Percentiles rank a stretch among this genome's conserved stretches.
phyloP scores from a whole-genome alignment of 2,888 invertebrate species.

The Archips crataeganus region DNA sequence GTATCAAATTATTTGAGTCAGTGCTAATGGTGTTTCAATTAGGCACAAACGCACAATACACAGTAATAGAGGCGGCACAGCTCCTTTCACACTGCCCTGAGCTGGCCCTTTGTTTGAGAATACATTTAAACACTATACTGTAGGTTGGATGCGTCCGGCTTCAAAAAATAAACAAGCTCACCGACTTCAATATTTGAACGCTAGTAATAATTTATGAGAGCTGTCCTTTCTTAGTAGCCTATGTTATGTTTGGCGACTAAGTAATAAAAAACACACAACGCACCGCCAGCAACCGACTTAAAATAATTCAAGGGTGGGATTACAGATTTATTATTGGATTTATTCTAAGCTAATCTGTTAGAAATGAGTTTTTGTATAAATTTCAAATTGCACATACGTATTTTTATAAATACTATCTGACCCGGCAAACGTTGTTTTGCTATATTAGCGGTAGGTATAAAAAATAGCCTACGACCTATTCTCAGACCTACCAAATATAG shows the following conservation, averaged over 20 bases:
- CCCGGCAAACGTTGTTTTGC: no score
- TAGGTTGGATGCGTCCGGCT: constrained; percentile 69
- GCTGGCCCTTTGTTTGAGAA: constrained; percentile 79
- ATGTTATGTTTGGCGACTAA: constrained; percentile 42
- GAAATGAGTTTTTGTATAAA: not conserved
- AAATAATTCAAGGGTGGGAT: constrained; percentile 4
- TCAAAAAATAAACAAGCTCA: constrained; percentile 64
- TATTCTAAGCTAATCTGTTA: no score
- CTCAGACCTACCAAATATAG: no score
- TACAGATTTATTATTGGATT: not conserved
- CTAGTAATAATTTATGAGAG: constrained; percentile 71
- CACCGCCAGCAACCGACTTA: not conserved
- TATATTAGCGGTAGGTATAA: no score
- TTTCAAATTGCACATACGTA: no score
- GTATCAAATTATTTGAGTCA: constrained; percentile 61
- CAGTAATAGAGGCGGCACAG: constrained; percentile 59
- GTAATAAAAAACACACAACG: constrained; percentile 23
- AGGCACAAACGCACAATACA: constrained; percentile 66
- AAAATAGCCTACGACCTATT: no score
- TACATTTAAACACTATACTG: constrained; percentile 79
- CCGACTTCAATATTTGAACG: constrained; percentile 70
- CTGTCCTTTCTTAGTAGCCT: constrained; percentile 56
- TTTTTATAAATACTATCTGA: no score
- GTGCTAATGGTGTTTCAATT: constrained; percentile 71
- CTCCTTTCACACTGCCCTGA: constrained; percentile 74